A percentile compares a stretch with the other conserved stretches of the same genome.
These are phyloP conservation scores for Ranitomeya imitator DNA, from an alignment of 2,113 vertebrate genomes.

Conservation along the genomic window DNA sequence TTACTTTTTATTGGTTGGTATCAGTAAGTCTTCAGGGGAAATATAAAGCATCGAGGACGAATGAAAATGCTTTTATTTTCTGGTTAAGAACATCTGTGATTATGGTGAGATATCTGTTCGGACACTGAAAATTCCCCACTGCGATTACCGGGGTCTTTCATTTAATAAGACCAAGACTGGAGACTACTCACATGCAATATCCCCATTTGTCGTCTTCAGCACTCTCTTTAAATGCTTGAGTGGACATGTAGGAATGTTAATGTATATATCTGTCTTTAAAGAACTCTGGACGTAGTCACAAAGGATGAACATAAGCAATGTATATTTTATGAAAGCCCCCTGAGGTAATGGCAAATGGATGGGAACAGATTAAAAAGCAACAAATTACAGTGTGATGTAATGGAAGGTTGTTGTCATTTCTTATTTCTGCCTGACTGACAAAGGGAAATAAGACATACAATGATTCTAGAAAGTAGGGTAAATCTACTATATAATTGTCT, in stretches of 20 bases:
- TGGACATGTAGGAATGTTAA: conserved; percentile 20
- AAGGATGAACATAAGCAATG: not conserved
- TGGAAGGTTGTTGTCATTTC: not conserved
- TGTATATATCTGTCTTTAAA: conserved; percentile 41
- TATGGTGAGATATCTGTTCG: not conserved
- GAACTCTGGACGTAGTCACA: not conserved
- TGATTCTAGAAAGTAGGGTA: not conserved
- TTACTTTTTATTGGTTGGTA: not conserved
- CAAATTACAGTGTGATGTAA: conserved; percentile 15
- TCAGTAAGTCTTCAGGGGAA: not conserved
- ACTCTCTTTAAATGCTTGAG: conserved; percentile 33
- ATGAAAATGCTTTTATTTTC: not conserved
- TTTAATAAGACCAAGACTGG: conserved; percentile 31
- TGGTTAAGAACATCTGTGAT: not conserved
- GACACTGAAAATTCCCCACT: not conserved
- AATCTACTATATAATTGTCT: too few species aligned
- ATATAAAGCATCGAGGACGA: not conserved
- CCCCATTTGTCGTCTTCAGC: not conserved
- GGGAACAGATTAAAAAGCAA: conserved; percentile 23
- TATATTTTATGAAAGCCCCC: conserved; percentile 32
- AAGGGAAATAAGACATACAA: not conserved
- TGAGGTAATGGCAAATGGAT: conserved; percentile 17
- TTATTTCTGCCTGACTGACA: conserved; percentile 5
- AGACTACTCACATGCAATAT: not conserved
- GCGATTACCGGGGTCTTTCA: not conserved